Conservation (phyloP, 2,797 vertebrate genomes). For the Astyanax mexicanus region DNA sequence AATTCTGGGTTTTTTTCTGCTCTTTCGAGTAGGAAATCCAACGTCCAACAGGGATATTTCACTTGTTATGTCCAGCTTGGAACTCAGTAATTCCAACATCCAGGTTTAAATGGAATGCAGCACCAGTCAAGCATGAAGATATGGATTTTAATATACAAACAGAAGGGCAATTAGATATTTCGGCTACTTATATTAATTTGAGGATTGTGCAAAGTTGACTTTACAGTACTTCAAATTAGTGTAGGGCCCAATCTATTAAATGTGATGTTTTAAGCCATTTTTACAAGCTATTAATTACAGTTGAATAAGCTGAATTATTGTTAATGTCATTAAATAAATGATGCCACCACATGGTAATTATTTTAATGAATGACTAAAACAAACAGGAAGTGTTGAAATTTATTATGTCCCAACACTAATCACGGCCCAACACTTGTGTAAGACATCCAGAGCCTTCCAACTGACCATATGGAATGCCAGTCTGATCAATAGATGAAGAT, state of each 20-base stretch:
- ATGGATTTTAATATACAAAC: constrained; percentile 23
- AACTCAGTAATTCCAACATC: too few species aligned
- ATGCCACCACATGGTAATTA: constrained; percentile 37
- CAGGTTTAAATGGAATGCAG: too few species aligned
- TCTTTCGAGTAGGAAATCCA: too few species aligned
- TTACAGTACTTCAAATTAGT: background rate
- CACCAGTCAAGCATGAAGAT: too few species aligned
- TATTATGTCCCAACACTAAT: constrained; percentile 41
- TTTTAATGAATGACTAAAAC: constrained; percentile 27
- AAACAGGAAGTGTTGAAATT: constrained; percentile 31
- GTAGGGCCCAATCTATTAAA: background rate
- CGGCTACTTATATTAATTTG: background rate
- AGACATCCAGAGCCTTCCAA: constrained; percentile 61
- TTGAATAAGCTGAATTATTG: too few species aligned
- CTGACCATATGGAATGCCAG: constrained; percentile 59
- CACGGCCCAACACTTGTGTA: constrained; percentile 47
- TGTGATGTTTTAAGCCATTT: background rate
- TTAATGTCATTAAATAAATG: constrained; percentile 51
- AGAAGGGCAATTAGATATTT: background rate
- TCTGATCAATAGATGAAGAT: constrained; percentile 37
- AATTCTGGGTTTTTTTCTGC: too few species aligned
- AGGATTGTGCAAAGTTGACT: background rate
- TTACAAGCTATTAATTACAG: background rate
- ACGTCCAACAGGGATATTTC: too few species aligned
- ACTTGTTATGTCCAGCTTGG: too few species aligned